phyloP scores from a whole-genome alignment of 2,888 invertebrate genomes.

The Ochlodes sylvanus region DNA sequence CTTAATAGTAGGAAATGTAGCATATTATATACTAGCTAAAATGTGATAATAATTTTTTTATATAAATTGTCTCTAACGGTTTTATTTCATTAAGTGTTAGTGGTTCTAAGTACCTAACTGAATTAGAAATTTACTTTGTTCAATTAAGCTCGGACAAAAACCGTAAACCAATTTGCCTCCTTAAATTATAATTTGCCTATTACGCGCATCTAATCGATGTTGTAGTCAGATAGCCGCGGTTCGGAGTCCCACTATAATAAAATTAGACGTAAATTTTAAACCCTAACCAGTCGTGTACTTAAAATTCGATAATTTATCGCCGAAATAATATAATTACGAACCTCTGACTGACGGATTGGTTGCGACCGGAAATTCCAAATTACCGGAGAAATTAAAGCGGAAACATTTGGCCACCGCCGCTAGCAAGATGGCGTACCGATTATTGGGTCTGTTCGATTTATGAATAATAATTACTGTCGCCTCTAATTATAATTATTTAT shows the following conservation, averaged over 20 bases:
- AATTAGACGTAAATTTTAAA: constrained; percentile 63
- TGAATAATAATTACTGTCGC: constrained; percentile 76
- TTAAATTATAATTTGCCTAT: too few relatives aligned
- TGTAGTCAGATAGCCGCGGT: neutral
- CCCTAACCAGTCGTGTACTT: constrained; percentile 74
- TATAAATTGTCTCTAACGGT: too few relatives aligned
- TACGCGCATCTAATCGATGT: neutral
- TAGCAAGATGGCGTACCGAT: constrained; percentile 82
- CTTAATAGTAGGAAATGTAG: too few relatives aligned
- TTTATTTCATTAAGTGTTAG: too few relatives aligned
- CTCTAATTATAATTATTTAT: constrained; percentile 68
- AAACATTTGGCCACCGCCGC: constrained; percentile 84
- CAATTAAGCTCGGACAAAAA: too few relatives aligned
- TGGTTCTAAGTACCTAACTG: too few relatives aligned
- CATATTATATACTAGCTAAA: too few relatives aligned
- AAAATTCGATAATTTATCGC: constrained; percentile 84
- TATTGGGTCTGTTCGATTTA: constrained; percentile 79
- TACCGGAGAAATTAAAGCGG: constrained; percentile 85
- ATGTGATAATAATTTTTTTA: too few relatives aligned
- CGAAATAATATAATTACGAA: constrained; percentile 85
- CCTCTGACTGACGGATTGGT: constrained; percentile 82
- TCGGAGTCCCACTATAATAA: constrained; percentile 71
- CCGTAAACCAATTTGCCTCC: too few relatives aligned
- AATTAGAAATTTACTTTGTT: too few relatives aligned
- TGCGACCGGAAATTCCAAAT: constrained; percentile 82